Conservation (phyloP, 2,113 vertebrate genomes). For the Apodemus sylvaticus region DNA sequence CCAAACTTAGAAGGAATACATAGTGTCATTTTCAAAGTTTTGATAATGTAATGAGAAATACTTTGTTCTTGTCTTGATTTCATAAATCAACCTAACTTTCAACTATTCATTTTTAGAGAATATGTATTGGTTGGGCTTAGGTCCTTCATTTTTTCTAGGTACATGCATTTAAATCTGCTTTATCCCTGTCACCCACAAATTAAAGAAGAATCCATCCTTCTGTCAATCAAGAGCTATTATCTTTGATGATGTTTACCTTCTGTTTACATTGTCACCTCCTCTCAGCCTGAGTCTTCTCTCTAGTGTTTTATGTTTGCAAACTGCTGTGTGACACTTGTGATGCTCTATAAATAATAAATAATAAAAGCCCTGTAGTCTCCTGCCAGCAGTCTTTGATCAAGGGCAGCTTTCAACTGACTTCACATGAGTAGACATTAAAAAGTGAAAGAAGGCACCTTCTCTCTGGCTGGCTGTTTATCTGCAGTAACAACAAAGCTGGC, state of each 20-base stretch:
- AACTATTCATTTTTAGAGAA: not conserved
- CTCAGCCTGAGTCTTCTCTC: constrained; percentile 16
- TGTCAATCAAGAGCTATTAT: not conserved
- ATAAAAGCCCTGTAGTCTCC: constrained; percentile 26
- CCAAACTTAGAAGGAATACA: not conserved
- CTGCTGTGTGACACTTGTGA: constrained; percentile 48
- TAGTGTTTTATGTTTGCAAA: constrained; percentile 64
- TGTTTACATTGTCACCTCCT: constrained; percentile 57
- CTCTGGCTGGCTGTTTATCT: not conserved
- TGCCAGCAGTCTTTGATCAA: constrained; percentile 69
- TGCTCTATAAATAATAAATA: constrained; percentile 75
- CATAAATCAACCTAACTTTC: not conserved
- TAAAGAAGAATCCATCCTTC: not conserved
- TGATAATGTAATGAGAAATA: constrained; percentile 40
- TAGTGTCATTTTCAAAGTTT: constrained; percentile 41
- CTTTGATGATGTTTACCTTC: constrained; percentile 22
- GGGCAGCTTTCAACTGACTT: constrained; percentile 68
- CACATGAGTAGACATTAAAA: constrained; percentile 24
- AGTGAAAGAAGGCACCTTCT: not conserved
- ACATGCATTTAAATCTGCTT: not conserved
- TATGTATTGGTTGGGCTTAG: not conserved
- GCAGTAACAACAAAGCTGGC: not conserved
- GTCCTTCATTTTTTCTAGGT: not conserved
- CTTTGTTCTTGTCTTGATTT: not conserved
- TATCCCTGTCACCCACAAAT: not conserved